Percentiles rank a stretch among this genome's conserved stretches.
Conservation (phyloP, 53 echinoderm and acorn worm species). For the Astropecten irregularis region DNA sequence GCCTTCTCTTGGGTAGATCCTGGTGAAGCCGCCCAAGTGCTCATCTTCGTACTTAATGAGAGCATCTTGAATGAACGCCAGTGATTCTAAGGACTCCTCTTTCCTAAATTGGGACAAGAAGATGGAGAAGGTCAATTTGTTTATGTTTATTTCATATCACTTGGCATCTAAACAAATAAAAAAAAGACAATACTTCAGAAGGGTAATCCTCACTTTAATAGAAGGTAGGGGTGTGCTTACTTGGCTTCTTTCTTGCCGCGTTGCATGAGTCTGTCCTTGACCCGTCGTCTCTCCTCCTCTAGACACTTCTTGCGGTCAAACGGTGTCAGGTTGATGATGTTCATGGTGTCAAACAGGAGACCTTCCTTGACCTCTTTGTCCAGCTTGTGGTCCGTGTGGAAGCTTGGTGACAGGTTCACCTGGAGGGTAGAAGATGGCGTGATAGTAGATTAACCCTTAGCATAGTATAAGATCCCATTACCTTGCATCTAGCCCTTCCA, state of each 20-base stretch:
- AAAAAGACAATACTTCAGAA: too few relatives aligned
- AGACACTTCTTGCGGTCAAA: slow-evolving; percentile 94
- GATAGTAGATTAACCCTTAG: too few relatives aligned
- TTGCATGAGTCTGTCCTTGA: slow-evolving; percentile 88
- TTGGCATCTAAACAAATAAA: too few relatives aligned
- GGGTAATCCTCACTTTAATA: too few relatives aligned
- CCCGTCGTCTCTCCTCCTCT: slow-evolving; percentile 88
- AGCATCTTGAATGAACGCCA: slow-evolving; percentile 71
- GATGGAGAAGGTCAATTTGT: neutral
- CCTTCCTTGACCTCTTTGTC: slow-evolving; percentile 98
- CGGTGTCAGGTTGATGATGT: slow-evolving; percentile 88
- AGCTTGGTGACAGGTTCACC: slow-evolving; percentile 98
- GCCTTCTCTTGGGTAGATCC: slow-evolving; percentile 88
- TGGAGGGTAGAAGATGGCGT: slow-evolving; percentile 17
- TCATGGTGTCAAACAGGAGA: slow-evolving; percentile 86
- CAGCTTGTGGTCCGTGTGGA: slow-evolving; percentile 94
- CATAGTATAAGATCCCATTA: too few relatives aligned
- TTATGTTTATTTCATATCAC: neutral
- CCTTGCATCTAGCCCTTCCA: too few relatives aligned
- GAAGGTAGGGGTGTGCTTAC: too few relatives aligned
- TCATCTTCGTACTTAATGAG: slow-evolving; percentile 86
- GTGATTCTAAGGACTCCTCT: slow-evolving; percentile 86
- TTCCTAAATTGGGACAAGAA: slow-evolving; percentile 54
- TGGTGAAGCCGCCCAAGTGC: slow-evolving; percentile 80
- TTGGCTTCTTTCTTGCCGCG: slow-evolving; percentile 89